Percentiles rank a stretch among this genome's conserved stretches.
These are phyloP conservation scores for Macquaria ambigua DNA, from an alignment of 2,113 vertebrate species.

Conservation along the genomic window DNA sequence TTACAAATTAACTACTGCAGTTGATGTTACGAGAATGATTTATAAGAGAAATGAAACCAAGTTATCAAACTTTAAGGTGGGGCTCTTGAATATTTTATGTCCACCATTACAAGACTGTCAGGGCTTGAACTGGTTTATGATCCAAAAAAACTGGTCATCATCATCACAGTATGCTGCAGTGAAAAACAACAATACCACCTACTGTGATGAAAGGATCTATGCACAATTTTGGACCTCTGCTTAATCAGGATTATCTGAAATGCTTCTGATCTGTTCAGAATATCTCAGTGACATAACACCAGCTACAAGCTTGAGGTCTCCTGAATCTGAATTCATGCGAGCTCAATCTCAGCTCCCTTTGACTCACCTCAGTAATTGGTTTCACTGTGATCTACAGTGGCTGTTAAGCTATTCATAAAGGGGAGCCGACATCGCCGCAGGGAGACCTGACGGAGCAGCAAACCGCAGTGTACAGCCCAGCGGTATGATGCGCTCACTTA, in stretches of 20 bases:
- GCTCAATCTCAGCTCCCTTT: conserved; percentile 63
- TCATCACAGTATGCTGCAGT: not conserved
- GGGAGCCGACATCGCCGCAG: conserved; percentile 53
- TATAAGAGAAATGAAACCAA: conserved; percentile 19
- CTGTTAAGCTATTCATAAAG: conserved; percentile 77
- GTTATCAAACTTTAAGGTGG: conserved; percentile 43
- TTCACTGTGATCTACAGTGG: conserved; percentile 73
- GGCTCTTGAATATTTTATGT: conserved; percentile 52
- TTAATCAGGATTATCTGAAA: conserved; percentile 57
- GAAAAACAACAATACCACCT: conserved; percentile 33
- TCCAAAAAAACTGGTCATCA: conserved; percentile 10
- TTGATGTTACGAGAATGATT: conserved; percentile 21
- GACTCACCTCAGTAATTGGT: conserved; percentile 77
- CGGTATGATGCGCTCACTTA: conserved; percentile 49
- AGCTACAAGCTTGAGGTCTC: conserved; percentile 39
- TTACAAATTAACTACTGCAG: not conserved
- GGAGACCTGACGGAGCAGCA: conserved; percentile 57
- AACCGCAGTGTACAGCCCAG: conserved; percentile 35
- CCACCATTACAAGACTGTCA: conserved; percentile 11
- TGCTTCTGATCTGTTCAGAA: conserved; percentile 42
- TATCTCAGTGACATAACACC: conserved; percentile 30
- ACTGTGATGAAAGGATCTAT: conserved; percentile 44
- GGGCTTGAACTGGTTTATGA: conserved; percentile 29
- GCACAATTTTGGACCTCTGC: conserved; percentile 12
- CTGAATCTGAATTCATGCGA: conserved; percentile 51